These are phyloP conservation scores for Ptychadena robeensis DNA, from an alignment of 2,797 vertebrate genomes.

Conservation along the genomic window DNA sequence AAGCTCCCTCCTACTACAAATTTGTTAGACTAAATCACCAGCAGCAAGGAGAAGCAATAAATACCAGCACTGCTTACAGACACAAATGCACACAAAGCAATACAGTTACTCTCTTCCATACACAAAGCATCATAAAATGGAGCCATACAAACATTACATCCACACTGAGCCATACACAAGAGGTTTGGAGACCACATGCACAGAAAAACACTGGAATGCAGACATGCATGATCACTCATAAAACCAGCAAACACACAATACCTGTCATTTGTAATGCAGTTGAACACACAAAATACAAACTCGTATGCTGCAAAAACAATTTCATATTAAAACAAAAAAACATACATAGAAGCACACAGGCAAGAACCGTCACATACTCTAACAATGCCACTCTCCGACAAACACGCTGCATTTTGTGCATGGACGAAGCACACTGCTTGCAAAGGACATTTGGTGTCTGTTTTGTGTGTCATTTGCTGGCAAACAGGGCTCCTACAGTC, in stretches of 20 bases:
- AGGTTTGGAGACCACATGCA: slow-evolving; percentile 38
- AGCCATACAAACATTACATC: slow-evolving; percentile 29
- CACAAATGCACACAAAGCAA: slow-evolving; percentile 47
- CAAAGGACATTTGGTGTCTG: slow-evolving; percentile 47
- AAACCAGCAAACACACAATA: slow-evolving; percentile 22
- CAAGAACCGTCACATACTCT: background rate
- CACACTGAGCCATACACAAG: slow-evolving; percentile 25
- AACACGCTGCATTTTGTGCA: slow-evolving; percentile 39
- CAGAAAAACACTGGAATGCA: slow-evolving; percentile 27
- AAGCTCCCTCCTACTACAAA: slow-evolving; percentile 34
- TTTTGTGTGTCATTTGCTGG: slow-evolving; percentile 69
- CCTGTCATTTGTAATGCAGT: background rate
- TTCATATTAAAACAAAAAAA: slow-evolving; percentile 25
- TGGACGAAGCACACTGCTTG: slow-evolving; percentile 48
- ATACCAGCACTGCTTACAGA: slow-evolving; percentile 52
- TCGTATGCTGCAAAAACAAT: background rate
- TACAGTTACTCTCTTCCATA: slow-evolving; percentile 38
- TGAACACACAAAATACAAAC: slow-evolving; percentile 18
- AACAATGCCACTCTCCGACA: slow-evolving; percentile 29
- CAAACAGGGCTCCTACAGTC: slow-evolving; percentile 73
- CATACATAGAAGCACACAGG: slow-evolving; percentile 9
- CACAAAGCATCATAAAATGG: slow-evolving; percentile 31
- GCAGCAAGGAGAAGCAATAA: slow-evolving; percentile 56
- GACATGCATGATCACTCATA: slow-evolving; percentile 35
- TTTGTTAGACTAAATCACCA: slow-evolving; percentile 21